These are phyloP conservation scores for Cyprinodon tularosa DNA, from an alignment of 2,113 vertebrate genomes.

Conservation along the genomic window DNA sequence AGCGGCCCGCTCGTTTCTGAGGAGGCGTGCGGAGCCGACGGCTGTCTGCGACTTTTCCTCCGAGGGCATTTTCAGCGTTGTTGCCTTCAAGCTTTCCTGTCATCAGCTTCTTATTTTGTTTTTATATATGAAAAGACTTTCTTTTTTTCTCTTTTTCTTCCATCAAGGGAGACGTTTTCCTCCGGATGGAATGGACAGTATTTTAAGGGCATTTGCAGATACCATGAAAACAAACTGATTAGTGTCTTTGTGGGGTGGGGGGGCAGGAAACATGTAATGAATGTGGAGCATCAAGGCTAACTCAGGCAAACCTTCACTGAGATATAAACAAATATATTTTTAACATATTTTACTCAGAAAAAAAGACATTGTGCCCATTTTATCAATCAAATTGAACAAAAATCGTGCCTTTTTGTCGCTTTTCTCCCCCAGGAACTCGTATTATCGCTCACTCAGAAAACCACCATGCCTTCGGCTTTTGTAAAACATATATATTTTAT, in stretches of 20 bases:
- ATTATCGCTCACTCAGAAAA: slow-evolving; percentile 29
- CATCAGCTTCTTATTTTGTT: slow-evolving; percentile 42
- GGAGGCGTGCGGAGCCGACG: slow-evolving; percentile 3
- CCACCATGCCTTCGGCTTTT: slow-evolving; percentile 67
- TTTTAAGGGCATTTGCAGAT: slow-evolving; percentile 62
- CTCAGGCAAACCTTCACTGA: slow-evolving; percentile 70
- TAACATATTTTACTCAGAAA: slow-evolving; percentile 45
- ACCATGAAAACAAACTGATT: slow-evolving; percentile 14
- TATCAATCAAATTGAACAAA: slow-evolving; percentile 48
- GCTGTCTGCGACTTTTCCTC: neutral
- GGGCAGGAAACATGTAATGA: slow-evolving; percentile 27
- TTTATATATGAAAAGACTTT: neutral
- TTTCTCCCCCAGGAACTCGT: slow-evolving; percentile 40
- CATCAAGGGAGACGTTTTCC: slow-evolving; percentile 21
- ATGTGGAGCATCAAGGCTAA: slow-evolving; percentile 60
- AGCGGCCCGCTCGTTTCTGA: slow-evolving; percentile 14
- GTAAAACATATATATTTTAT: slow-evolving; percentile 74
- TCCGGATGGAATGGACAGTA: slow-evolving; percentile 48
- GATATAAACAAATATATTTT: slow-evolving; percentile 48
- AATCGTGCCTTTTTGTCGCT: slow-evolving; percentile 74
- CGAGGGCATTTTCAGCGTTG: slow-evolving; percentile 15
- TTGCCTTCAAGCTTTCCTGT: slow-evolving; percentile 11
- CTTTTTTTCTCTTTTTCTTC: neutral
- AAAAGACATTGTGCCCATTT: slow-evolving; percentile 38
- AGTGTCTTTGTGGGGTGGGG: neutral